Base-by-base conservation (phyloP, 2,113 vertebrate species). In the Siniperca chuatsi region DNA sequence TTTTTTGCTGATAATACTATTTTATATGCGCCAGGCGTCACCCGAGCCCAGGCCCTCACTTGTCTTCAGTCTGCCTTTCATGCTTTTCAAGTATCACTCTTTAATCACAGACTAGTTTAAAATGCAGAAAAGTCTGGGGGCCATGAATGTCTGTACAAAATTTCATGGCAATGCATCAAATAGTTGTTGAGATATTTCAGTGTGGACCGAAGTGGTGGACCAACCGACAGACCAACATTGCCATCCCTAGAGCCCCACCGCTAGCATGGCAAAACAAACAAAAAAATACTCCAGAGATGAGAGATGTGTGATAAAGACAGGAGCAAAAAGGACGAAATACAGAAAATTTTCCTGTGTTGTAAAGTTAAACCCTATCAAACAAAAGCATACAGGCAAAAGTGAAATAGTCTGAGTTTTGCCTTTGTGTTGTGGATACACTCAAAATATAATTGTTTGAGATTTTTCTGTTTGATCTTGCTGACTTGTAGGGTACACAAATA, bases 311-410 rank as follows among this genome's bases (percentile, higher is more conserved):
- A 54, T 52, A 54, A 74, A 1, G 3, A 58, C 37, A 2, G 6
- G 10, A 57, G 54, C 50, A 67, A 69, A 71, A 75, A 54, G 21
- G 54, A 20, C 20, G 10, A 48, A 58, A 35, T 21, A 44, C 25
- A 72, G 16, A 60, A 66, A 79, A 61, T 13, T 23, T 35, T 2
- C 3, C 15, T 29, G 37, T 46, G 46, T 23, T 61, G 33, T 44
- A 7, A 54, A 64, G 46, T 66, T 29, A 66, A 76, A 71, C 46
- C 48, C 48, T 20, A 75, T 77, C 67, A 75, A 62, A 69, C 29
- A 52, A 54, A 64, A 55, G 11, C 60, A 40, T 58, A 46, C 21
- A 68, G 37, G 21, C 13, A 52, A 44, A 82, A 82, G 42, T 81
- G 21, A 58, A 83, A 60, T 35, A 40, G 5, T 20, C 42, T 55